These are phyloP conservation scores for Nephrotoma flavescens DNA, from an alignment of 2,888 invertebrate species.

Conservation along the genomic window DNA sequence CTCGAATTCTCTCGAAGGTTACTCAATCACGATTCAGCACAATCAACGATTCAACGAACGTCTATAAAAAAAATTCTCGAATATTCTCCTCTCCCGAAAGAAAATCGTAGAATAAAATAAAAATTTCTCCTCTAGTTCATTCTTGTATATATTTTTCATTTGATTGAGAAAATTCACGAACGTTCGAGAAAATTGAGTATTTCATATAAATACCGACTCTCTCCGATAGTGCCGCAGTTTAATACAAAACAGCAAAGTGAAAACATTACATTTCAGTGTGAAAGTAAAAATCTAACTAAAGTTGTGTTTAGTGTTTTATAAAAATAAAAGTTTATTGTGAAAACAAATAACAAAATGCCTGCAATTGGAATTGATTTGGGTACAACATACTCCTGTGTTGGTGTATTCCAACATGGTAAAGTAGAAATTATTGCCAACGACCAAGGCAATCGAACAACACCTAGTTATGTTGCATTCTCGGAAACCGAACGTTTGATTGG, in stretches of 20 bases:
- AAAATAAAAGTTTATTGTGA: neutral
- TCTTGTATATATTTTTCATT: neutral
- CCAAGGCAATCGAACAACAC: constrained; percentile 80
- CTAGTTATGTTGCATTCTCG: constrained; percentile 62
- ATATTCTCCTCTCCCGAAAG: too few relatives aligned
- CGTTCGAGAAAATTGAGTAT: neutral
- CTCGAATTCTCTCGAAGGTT: too few relatives aligned
- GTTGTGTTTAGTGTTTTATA: neutral
- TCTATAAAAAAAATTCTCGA: too few relatives aligned
- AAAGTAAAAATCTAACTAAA: neutral
- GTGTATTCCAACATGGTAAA: constrained; percentile 84
- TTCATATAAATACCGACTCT: neutral
- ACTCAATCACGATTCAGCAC: too few relatives aligned
- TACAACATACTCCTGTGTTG: constrained; percentile 89
- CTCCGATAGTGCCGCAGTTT: neutral
- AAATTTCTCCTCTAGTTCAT: constrained; percentile 66
- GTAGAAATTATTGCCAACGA: constrained; percentile 84
- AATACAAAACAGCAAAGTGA: neutral
- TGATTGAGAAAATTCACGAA: neutral
- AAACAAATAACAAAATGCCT: neutral
- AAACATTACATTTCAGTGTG: neutral
- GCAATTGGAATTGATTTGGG: constrained; percentile 84
- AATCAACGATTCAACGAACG: too few relatives aligned
- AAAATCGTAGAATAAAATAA: constrained; percentile 13
- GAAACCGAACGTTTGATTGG: constrained; percentile 77